Percentiles rank a stretch among this genome's conserved stretches.
Conservation (phyloP, 1,140 invertebrate genomes). For the Zelostemma sp. region DNA sequence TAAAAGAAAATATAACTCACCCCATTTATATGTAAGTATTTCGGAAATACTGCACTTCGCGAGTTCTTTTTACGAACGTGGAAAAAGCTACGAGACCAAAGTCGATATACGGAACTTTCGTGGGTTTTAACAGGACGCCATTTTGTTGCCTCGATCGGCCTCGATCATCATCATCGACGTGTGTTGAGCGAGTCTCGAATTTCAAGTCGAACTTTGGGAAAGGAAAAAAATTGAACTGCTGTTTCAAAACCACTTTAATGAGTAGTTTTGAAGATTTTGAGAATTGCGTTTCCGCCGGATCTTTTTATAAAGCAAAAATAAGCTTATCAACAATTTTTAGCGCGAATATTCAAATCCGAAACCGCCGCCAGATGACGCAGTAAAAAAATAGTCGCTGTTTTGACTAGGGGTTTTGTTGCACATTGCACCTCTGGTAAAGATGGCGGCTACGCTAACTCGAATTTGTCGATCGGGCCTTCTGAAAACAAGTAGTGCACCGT, state of each 20-base stretch:
- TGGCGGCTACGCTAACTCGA: conserved; percentile 85
- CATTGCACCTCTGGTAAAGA: conserved; percentile 73
- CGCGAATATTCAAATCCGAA: no score
- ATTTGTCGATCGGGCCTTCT: conserved; percentile 83
- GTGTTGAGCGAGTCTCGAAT: no score
- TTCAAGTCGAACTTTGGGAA: no score
- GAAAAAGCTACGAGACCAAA: background rate
- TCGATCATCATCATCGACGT: no score
- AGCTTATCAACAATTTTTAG: no score
- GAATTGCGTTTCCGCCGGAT: no score
- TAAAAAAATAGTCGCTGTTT: conserved; percentile 5
- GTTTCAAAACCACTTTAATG: no score
- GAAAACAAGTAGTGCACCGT: conserved; percentile 72
- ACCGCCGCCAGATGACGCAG: no score
- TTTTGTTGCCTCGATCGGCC: background rate
- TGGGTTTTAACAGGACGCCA: background rate
- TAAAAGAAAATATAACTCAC: background rate
- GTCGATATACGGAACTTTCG: background rate
- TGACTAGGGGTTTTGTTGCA: conserved; percentile 48
- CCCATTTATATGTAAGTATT: background rate
- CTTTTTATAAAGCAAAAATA: no score
- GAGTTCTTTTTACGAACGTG: background rate
- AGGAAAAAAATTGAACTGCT: no score
- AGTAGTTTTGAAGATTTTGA: no score
- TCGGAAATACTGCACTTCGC: background rate